phyloP scores from a whole-genome alignment of 2,113 vertebrate genomes.

The Dromaius novaehollandiae region DNA sequence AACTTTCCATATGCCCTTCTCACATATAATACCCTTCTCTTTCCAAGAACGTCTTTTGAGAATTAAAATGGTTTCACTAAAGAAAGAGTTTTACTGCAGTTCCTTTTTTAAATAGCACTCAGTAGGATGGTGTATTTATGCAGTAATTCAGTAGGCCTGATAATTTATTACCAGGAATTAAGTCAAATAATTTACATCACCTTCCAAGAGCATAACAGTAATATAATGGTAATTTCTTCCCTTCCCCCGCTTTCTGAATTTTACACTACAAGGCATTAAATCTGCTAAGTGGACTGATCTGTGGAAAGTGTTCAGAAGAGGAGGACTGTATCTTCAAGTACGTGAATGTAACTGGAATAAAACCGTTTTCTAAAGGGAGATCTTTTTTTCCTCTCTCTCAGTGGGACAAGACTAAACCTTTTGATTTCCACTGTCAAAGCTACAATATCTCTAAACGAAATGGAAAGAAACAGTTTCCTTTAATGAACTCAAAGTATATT shows the following conservation, averaged over 20 bases:
- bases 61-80: slow-evolving; percentile 27
- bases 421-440: not conserved
- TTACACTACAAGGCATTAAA: slow-evolving; percentile 3
- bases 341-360: not conserved
- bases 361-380: not conserved
- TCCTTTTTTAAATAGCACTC: slow-evolving; percentile 31
- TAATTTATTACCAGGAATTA: slow-evolving; percentile 55
- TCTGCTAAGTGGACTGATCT: not conserved
- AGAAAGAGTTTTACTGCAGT: slow-evolving; percentile 16
- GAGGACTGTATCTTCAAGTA: not conserved
- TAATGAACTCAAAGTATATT: not conserved
- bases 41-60: not conserved
- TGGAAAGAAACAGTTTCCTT: not conserved
- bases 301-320: not conserved
- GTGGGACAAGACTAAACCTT: not conserved
- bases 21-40: slow-evolving; percentile 15
- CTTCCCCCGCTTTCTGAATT: not conserved
- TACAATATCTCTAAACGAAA: not conserved
- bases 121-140: slow-evolving; percentile 17
- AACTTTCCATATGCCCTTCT: slow-evolving; percentile 22
- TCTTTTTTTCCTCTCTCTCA: not conserved
- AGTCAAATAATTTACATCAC: slow-evolving; percentile 32
- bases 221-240: slow-evolving; percentile 5
- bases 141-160: not conserved
- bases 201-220: slow-evolving; percentile 7